Percentiles rank a stretch among this genome's conserved stretches.
Evolutionary conservation across 2,797 vertebrate species (phyloP).

Genomic region (Schizopygopsis malacanthus): DNA sequence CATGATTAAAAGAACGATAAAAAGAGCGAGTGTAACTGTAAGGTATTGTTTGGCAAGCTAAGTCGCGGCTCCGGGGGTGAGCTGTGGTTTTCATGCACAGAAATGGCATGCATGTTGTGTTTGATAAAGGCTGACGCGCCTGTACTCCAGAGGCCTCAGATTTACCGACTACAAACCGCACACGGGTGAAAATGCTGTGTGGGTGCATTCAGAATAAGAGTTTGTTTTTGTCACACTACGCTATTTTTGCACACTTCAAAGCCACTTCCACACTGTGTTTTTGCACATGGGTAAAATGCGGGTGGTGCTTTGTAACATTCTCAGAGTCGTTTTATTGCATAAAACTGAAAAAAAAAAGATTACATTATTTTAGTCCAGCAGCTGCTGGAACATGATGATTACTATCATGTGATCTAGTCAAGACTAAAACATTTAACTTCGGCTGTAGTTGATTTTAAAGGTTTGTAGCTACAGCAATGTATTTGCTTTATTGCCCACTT

Average conservation of each 20-base stretch:
- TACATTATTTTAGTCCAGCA: background rate
- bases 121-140: conserved; percentile 56
- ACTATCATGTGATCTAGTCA: background rate
- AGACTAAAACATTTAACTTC: background rate
- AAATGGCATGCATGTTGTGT: conserved; percentile 58
- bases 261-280: conserved; percentile 1
- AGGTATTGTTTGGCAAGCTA: conserved; percentile 53
- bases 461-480: background rate
- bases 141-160: conserved; percentile 48
- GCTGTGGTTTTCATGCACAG: conserved; percentile 56
- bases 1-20: conserved; percentile 55
- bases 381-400: background rate
- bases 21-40: conserved; percentile 51
- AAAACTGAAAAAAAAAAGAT: background rate
- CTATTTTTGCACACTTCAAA: conserved; percentile 52
- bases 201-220: conserved; percentile 40
- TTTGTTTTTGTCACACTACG: conserved; percentile 41
- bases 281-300: background rate
- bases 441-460: background rate
- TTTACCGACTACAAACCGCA: conserved; percentile 56
- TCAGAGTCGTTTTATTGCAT: background rate
- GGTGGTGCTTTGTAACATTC: background rate
- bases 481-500: conserved; percentile 1
- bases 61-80: conserved; percentile 46
- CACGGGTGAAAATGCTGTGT: conserved; percentile 49